These are phyloP conservation scores for Labeo calbasu DNA, from an alignment of 2,797 vertebrate genomes.

Conservation along the genomic window DNA sequence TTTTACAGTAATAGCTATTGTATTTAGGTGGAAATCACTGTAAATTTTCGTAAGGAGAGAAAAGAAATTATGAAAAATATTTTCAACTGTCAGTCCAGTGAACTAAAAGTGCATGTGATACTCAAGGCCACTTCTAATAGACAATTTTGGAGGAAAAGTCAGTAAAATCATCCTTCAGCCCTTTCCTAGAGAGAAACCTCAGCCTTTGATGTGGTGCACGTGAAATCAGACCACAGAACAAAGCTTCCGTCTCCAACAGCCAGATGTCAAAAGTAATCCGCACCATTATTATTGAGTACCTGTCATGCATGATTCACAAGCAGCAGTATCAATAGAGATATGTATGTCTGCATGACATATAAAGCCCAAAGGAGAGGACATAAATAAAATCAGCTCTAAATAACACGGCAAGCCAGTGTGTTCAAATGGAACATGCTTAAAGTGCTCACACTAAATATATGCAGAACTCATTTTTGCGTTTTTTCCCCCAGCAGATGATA, in stretches of 20 bases:
- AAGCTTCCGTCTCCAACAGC: constrained; percentile 89
- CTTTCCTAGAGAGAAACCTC: constrained; percentile 63
- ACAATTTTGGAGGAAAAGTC: constrained; percentile 2
- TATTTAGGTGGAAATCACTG: not conserved
- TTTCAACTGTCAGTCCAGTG: constrained; percentile 4
- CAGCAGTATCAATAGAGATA: constrained; percentile 60
- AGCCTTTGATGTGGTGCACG: constrained; percentile 87
- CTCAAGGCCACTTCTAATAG: constrained; percentile 20
- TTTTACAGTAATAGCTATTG: not conserved
- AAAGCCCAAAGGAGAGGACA: constrained; percentile 17
- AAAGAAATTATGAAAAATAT: not conserved
- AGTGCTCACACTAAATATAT: constrained; percentile 5
- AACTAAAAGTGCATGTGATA: not conserved
- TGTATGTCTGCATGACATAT: constrained; percentile 68
- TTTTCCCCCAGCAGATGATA: constrained; percentile 18
- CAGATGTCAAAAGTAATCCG: constrained; percentile 88
- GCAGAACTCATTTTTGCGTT: not conserved
- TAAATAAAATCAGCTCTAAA: constrained; percentile 26
- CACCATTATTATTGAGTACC: constrained; percentile 91
- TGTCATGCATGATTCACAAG: constrained; percentile 82
- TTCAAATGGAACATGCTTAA: not conserved
- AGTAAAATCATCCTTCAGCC: constrained; percentile 50
- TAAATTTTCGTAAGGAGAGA: not conserved
- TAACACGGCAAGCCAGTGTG: not conserved
- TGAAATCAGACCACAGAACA: constrained; percentile 93